Evolutionary conservation across 1,140 invertebrate species (phyloP), one percentile per base, ranked within the genome.

Genomic region (Penaeus vannamei): DNA sequence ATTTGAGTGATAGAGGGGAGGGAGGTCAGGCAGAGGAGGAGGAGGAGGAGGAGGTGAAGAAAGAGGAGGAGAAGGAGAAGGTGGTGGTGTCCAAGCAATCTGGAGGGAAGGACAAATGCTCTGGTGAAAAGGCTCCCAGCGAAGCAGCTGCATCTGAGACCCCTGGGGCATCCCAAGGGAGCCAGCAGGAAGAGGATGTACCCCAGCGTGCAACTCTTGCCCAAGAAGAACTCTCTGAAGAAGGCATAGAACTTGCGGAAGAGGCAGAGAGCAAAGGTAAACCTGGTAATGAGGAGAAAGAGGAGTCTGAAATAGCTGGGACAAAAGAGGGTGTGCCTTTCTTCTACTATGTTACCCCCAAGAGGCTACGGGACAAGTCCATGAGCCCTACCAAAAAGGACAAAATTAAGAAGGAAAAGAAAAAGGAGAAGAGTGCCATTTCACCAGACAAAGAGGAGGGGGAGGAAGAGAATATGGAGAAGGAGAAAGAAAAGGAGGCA

Each of bases 271-370:
- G 8, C 12, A 36, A 72, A 59, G 77, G 60, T 26, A 86, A 86
- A 22, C 23, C 69, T 29, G 59, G 23, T 7, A 84, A 17, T 19
- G 62, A 32, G 20, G 61, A 23, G 22, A 62, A 89, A 36, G 72
- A 60, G 12, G 79, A 80, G 36, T 66, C 62, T 32, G 84, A 26
- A 42, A 66, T 64, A 26, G 32, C 64, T 61, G 42, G 59, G 23
- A 76, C 61, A 29, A 66, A 23, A 36, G 86, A 89, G n/a, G 61
- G 69, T 1, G 85, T 91, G 8, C 90, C 90, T 0, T 91, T 91
- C 53, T 89, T 91, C n/a, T 91, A 90, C 72, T 91, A 91, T 81
- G 86, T 91, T 1, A 91, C 90, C 19, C 90, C 90, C 22, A 90
- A 87, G 64, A 84, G 77, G 42, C 81, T 91, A 61, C 32, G 66